Evolutionary conservation across 2,797 vertebrate genomes (phyloP).

Genomic region (Apogon talboti): DNA sequence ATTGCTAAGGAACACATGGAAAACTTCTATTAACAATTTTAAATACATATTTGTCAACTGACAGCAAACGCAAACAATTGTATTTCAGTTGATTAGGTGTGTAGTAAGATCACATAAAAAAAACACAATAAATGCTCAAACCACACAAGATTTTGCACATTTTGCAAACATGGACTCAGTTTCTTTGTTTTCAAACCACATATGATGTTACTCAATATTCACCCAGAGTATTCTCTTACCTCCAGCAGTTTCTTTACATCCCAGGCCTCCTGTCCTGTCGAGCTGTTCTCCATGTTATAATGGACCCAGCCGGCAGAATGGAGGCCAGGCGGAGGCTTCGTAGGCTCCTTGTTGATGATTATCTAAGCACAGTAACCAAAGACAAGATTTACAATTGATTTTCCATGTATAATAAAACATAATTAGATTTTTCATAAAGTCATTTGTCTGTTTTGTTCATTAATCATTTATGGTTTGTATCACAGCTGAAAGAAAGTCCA

Average conservation of each 20-base stretch:
- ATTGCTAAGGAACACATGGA: constrained; percentile 87
- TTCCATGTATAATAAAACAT: neutral
- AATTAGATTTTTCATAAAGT: neutral
- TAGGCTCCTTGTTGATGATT: constrained; percentile 92
- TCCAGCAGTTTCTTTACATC: constrained; percentile 95
- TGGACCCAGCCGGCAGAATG: constrained; percentile 75
- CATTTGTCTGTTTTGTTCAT: neutral
- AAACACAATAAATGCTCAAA: too few species aligned
- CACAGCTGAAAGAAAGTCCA: neutral
- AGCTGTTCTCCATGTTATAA: constrained; percentile 94
- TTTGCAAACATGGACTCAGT: too few species aligned
- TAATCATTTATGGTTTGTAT: neutral
- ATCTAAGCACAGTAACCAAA: constrained; percentile 83
- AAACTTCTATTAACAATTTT: neutral
- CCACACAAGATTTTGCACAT: too few species aligned
- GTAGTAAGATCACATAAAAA: too few species aligned
- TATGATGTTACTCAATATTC: neutral
- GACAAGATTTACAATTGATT: neutral
- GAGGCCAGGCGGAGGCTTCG: constrained; percentile 52
- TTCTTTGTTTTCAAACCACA: too few species aligned
- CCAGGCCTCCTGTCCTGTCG: constrained; percentile 90
- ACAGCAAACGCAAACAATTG: too few species aligned
- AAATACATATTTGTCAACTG: neutral
- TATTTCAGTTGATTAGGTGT: too few species aligned
- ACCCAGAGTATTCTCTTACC: constrained; percentile 76